phyloP scores from a whole-genome alignment of 2,113 vertebrate species.

The Dasypus novemcinctus region DNA sequence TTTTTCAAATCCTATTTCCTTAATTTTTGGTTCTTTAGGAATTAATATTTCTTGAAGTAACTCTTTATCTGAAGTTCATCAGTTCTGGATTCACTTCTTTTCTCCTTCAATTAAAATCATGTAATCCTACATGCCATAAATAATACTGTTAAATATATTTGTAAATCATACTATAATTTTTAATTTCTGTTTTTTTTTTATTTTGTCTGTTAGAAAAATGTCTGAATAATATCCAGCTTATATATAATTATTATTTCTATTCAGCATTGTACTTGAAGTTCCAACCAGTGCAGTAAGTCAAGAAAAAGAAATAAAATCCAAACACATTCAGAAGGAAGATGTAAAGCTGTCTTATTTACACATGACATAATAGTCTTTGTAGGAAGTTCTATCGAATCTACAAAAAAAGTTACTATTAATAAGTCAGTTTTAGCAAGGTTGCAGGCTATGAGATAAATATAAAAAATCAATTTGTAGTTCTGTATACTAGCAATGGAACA shows the following conservation, averaged over 20 bases:
- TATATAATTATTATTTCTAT: neutral
- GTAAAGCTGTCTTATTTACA: neutral
- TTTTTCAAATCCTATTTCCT: neutral
- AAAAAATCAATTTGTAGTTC: neutral
- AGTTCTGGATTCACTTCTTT: conserved; percentile 6
- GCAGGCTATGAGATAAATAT: too few relatives aligned
- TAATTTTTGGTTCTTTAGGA: neutral
- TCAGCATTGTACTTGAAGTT: neutral
- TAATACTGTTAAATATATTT: neutral
- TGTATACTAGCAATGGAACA: neutral
- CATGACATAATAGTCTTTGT: neutral
- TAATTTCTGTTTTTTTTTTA: neutral
- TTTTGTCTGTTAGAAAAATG: conserved; percentile 5
- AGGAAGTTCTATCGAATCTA: neutral
- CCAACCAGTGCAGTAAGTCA: neutral
- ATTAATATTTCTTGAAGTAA: neutral
- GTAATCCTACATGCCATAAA: neutral
- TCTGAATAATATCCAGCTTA: neutral
- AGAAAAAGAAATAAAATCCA: neutral
- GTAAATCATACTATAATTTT: neutral
- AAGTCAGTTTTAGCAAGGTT: too few relatives aligned
- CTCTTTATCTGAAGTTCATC: neutral
- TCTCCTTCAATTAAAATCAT: neutral
- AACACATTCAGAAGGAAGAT: neutral
- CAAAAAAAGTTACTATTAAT: neutral